Evolutionary conservation across 2,888 invertebrate species (phyloP).

Genomic region (Epirrhoe tristata): DNA sequence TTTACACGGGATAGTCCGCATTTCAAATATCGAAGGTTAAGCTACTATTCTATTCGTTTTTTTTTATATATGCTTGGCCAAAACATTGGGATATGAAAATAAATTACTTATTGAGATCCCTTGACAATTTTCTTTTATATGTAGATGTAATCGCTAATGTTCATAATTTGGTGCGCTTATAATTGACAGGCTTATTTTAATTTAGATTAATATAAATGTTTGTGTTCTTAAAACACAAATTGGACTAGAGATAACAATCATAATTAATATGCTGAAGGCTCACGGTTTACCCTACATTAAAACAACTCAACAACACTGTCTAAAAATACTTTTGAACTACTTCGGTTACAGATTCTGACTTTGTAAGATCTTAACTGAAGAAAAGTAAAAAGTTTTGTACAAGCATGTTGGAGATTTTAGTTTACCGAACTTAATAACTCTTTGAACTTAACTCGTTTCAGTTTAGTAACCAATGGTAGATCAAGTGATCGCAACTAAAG

Average conservation of each 20-base stretch:
- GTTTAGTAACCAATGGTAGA: no score
- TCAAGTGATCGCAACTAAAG: no score
- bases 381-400: background rate
- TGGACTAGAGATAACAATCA: background rate
- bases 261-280: background rate
- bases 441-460: background rate
- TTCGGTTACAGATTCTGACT: background rate
- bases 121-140: no score
- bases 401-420: background rate
- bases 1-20: slow-evolving; percentile 21
- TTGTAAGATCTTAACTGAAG: background rate
- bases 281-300: background rate
- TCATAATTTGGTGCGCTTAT: background rate
- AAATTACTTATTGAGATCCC: no score
- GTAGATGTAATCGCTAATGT: background rate
- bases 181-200: background rate
- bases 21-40: background rate
- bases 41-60: background rate
- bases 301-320: background rate
- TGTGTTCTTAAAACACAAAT: background rate
- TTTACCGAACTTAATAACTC: background rate
- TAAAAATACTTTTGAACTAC: background rate
- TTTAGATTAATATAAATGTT: background rate
- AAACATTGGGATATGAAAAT: no score
- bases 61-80: no score